A percentile compares a stretch with the other conserved stretches of the same genome.
Evolutionary conservation across 1,140 invertebrate species (phyloP).

Genomic region (Babylonia areolata): DNA sequence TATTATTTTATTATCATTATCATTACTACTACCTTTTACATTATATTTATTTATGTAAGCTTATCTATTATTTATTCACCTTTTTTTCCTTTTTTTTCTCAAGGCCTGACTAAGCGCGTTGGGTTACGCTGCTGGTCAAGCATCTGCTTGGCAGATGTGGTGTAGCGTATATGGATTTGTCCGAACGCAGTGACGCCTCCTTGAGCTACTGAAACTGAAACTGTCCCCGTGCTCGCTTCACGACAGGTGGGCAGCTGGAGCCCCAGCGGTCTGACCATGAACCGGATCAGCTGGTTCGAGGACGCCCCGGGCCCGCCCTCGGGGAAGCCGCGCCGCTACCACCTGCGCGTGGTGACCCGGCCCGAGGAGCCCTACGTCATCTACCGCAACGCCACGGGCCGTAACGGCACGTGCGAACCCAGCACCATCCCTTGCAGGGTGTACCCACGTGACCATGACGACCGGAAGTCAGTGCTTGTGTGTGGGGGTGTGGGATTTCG

Average conservation of each 20-base stretch:
- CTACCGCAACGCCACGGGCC: conserved; percentile 57
- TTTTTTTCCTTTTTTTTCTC: too few relatives aligned
- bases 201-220: too few relatives aligned
- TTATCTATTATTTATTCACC: too few relatives aligned
- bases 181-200: too few relatives aligned
- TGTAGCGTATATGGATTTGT: too few relatives aligned
- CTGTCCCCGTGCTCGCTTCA: too few relatives aligned
- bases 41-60: too few relatives aligned
- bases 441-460: conserved; percentile 39
- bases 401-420: conserved; percentile 56
- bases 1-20: too few relatives aligned
- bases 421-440: conserved; percentile 50
- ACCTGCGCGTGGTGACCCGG: conserved; percentile 95
- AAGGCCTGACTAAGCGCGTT: too few relatives aligned
- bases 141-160: too few relatives aligned
- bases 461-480: conserved; percentile 31
- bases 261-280: conserved; percentile 87
- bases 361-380: conserved; percentile 96
- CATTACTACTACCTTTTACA: too few relatives aligned
- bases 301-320: conserved; percentile 96
- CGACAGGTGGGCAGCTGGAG: conserved; percentile 92
- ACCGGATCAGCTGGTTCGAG: conserved; percentile 98
- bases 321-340: conserved; percentile 97
- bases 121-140: too few relatives aligned
- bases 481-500: neutral